These are phyloP conservation scores for Morpho deidamia DNA, from an alignment of 2,888 invertebrate species.

Conservation along the genomic window DNA sequence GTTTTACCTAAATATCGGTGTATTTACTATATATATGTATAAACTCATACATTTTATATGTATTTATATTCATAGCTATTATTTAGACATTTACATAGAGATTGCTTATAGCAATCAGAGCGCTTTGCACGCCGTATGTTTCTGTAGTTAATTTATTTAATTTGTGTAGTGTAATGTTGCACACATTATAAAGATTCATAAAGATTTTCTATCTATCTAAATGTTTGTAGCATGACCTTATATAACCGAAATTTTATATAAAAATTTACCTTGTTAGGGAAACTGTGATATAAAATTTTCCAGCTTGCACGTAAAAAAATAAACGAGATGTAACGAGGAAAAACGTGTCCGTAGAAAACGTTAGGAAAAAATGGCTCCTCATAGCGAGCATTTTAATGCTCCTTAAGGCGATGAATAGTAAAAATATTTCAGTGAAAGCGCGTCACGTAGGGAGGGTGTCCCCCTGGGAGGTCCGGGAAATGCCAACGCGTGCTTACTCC, in stretches of 20 bases:
- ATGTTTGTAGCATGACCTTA: neutral
- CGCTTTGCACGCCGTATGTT: too few species aligned
- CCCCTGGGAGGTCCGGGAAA: conserved; percentile 55
- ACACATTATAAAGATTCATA: too few species aligned
- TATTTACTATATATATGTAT: too few species aligned
- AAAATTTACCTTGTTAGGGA: neutral
- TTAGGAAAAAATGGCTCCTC: conserved; percentile 30
- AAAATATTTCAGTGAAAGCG: conserved; percentile 65
- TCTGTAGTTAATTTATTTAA: too few species aligned
- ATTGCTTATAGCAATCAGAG: too few species aligned
- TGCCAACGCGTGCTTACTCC: conserved; percentile 59
- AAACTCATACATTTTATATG: too few species aligned
- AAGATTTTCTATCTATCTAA: too few species aligned
- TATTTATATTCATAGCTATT: too few species aligned
- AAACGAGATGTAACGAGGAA: conserved; percentile 14
- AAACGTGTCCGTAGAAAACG: conserved; percentile 15
- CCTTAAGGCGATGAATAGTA: conserved; percentile 61
- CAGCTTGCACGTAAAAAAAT: neutral
- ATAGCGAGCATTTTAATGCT: conserved; percentile 62
- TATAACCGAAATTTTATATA: neutral
- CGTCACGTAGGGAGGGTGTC: conserved; percentile 52
- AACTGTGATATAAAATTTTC: neutral
- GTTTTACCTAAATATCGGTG: too few species aligned
- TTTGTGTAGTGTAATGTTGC: too few species aligned
- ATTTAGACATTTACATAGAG: too few species aligned